Base-by-base conservation (phyloP, 2,888 invertebrate species). In the Ophion ellenae region DNA sequence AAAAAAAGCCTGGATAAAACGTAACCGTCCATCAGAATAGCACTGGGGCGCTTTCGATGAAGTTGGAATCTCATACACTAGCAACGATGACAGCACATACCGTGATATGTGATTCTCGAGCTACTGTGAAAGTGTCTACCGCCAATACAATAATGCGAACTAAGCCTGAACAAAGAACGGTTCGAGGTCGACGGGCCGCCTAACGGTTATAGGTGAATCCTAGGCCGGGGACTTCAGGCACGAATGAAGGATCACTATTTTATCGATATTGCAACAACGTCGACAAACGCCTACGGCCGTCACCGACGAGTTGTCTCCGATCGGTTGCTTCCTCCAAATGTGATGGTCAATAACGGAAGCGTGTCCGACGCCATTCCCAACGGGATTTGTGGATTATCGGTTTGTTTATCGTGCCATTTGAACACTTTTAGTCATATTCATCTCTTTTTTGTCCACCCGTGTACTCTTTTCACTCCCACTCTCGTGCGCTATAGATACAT, bases 161-260 rank as follows among this genome's bases (percentile, higher is more conserved):
- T 47, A 7, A 32, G 78, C 61, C 63, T 69, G 73, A 85, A 75
- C 45, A 57, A 87, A 84, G 77, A 69, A 67, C 36, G 73, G n/a
- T 40, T 17, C 67, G 82, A 81, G 85, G 79, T 87, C 83, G 89
- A 86, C 45, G 80, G 76, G 40, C 75, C 47, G 71, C 40, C 87
- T 88, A 85, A 88, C 89, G 88, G 87, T 86, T 88, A 90, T 89
- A 88, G 89, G 64, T 84, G 91, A 92, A 92, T 92, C 92, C 92
- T 91, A 89, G 90, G 89, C 90, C 84, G 83, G 81, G 80, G 88
- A 88, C 88, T 90, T 88, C 86, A 82, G 88, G 91, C 92, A 92
- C 92, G 92, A 92, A 92, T 92, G 87, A 88, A 87, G 91, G 92
- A 92, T 92, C 92, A 92, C 91, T 92, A 91, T 92, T 92, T 91